A percentile compares a stretch with the other conserved stretches of the same genome.
Evolutionary conservation across 2,888 invertebrate species (phyloP).

Genomic region (Nemotelus pantherinus): DNA sequence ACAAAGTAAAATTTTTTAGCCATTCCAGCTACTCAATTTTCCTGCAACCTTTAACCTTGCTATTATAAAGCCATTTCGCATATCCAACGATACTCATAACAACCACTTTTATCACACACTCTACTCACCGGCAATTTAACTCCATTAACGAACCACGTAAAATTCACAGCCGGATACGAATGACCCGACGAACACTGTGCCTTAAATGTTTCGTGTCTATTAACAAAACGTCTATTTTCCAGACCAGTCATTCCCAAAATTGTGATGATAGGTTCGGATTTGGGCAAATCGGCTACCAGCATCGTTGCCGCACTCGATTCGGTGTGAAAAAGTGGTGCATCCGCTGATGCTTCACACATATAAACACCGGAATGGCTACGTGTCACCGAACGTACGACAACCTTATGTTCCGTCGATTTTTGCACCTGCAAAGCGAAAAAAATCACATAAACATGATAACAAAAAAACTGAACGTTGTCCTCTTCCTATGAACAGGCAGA

Average conservation of each 20-base stretch:
- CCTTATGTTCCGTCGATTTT: constrained; percentile 57
- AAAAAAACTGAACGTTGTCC: not conserved
- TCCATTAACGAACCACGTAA: constrained; percentile 65
- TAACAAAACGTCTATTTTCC: constrained; percentile 62
- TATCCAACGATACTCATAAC: too few relatives aligned
- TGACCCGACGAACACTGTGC: constrained; percentile 64
- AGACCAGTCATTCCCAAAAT: constrained; percentile 57
- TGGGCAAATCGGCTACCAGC: constrained; percentile 64
- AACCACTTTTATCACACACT: not conserved
- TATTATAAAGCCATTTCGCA: too few relatives aligned
- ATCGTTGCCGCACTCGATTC: constrained; percentile 63
- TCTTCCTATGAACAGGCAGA: not conserved
- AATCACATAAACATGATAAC: not conserved
- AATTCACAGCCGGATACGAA: constrained; percentile 64
- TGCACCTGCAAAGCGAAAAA: constrained; percentile 24
- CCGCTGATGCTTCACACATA: constrained; percentile 66
- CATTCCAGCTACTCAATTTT: too few relatives aligned
- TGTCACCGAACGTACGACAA: constrained; percentile 63
- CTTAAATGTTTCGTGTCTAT: constrained; percentile 62
- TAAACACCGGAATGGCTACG: constrained; percentile 64
- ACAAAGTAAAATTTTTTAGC: too few relatives aligned
- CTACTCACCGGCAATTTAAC: constrained; percentile 50
- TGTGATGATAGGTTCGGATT: constrained; percentile 62
- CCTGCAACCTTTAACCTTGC: too few relatives aligned
- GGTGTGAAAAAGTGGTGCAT: constrained; percentile 65